Conservation (phyloP, 1,140 invertebrate genomes). For the Lasioglossum albipes region DNA sequence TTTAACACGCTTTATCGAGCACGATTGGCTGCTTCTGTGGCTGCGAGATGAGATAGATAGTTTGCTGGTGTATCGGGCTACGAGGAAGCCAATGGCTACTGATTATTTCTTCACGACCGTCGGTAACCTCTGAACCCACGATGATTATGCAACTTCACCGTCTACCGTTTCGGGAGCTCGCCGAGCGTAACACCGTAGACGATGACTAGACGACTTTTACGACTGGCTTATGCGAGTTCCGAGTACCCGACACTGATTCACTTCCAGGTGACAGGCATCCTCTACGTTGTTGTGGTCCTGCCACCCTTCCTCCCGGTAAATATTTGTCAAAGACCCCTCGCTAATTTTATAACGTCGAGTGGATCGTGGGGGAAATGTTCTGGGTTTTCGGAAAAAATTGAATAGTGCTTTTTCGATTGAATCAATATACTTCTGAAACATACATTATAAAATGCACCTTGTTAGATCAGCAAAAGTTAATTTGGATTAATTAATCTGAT, state of each 20-base stretch:
- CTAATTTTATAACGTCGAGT: too few relatives aligned
- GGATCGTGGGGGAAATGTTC: too few relatives aligned
- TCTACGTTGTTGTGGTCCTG: too few relatives aligned
- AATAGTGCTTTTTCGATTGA: too few relatives aligned
- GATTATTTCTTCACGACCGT: conserved; percentile 59
- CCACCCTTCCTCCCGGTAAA: too few relatives aligned
- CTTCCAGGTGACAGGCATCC: too few relatives aligned
- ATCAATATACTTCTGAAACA: too few relatives aligned
- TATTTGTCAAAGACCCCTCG: too few relatives aligned
- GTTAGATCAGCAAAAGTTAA: too few relatives aligned
- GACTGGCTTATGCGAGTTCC: conserved; percentile 12
- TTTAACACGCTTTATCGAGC: conserved; percentile 35
- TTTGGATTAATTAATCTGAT: too few relatives aligned
- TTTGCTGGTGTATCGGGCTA: conserved; percentile 34
- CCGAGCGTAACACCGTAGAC: conserved; percentile 19
- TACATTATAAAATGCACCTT: too few relatives aligned
- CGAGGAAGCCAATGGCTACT: conserved; percentile 67
- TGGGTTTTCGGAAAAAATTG: too few relatives aligned
- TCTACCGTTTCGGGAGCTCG: conserved; percentile 53
- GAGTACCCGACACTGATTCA: neutral
- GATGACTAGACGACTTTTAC: conserved; percentile 50
- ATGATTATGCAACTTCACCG: conserved; percentile 49
- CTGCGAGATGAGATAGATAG: conserved; percentile 46
- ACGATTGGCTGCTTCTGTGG: conserved; percentile 28
- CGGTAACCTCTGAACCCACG: conserved; percentile 46